Evolutionary conservation across 2,113 vertebrate species (phyloP).

Genomic region (Rhynchopsitta pachyrhyncha): DNA sequence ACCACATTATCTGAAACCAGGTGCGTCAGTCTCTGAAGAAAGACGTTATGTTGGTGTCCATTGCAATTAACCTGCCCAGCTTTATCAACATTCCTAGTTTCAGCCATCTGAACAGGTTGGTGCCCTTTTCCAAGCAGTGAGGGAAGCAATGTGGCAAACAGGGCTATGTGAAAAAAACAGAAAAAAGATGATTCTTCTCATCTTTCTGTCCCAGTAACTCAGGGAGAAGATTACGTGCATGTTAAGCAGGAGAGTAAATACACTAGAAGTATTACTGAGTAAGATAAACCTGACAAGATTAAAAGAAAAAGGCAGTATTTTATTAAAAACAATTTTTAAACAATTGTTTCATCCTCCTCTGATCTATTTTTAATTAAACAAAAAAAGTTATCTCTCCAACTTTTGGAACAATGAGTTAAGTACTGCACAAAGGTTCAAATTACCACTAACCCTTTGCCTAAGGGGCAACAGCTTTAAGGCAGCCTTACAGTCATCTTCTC

Average conservation of each 20-base stretch:
- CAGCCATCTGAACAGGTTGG: slow-evolving; percentile 60
- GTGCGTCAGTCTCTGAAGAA: slow-evolving; percentile 62
- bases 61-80: slow-evolving; percentile 75
- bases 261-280: background rate
- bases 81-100: slow-evolving; percentile 61
- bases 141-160: background rate
- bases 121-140: slow-evolving; percentile 40
- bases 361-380: background rate
- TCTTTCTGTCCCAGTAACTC: background rate
- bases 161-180: background rate
- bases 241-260: slow-evolving; percentile 9
- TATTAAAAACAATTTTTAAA: background rate
- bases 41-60: slow-evolving; percentile 32
- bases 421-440: background rate
- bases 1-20: background rate
- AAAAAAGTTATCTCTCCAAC: background rate
- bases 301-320: background rate
- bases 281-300: slow-evolving; percentile 28
- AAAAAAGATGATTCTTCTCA: slow-evolving; percentile 7
- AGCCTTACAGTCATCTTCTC: background rate
- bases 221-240: background rate
- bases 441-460: background rate
- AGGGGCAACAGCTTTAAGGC: background rate
- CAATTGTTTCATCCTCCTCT: background rate
- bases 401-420: background rate